Percentiles rank a stretch among this genome's conserved stretches.
Evolutionary conservation across 1,140 invertebrate genomes (phyloP).

Genomic region (Orchesella cincta): DNA sequence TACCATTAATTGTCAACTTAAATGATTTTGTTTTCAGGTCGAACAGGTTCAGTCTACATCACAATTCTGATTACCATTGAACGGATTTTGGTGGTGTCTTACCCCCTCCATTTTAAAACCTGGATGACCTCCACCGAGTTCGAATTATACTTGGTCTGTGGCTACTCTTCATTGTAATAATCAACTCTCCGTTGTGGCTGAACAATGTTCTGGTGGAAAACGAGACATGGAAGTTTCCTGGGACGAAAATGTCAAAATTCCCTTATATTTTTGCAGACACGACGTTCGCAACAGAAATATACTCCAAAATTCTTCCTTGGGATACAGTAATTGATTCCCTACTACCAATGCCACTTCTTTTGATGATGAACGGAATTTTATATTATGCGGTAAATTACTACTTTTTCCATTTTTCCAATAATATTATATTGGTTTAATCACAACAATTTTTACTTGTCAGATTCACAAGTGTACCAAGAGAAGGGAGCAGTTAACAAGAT

Average conservation of each 20-base stretch:
- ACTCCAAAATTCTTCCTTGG: not conserved
- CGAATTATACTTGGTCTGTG: not conserved
- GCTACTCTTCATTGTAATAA: not conserved
- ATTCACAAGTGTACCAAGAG: not conserved
- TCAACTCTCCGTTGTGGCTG: not conserved
- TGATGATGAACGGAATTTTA: not conserved
- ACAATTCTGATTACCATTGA: not conserved
- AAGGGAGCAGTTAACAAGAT: not conserved
- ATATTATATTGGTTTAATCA: too few species aligned
- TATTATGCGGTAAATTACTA: not conserved
- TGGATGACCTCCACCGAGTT: not conserved
- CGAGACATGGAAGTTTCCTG: not conserved
- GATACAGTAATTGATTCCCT: not conserved
- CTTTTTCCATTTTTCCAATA: not conserved
- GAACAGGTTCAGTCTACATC: not conserved
- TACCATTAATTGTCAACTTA: too few species aligned
- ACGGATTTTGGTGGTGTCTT: not conserved
- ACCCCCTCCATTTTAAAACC: not conserved
- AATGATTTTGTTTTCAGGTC: too few species aligned
- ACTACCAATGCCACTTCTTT: not conserved
- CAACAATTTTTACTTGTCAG: too few species aligned
- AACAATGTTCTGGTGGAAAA: not conserved
- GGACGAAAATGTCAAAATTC: not conserved
- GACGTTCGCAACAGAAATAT: too few species aligned
- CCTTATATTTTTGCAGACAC: not conserved